Evolutionary conservation across 2,888 invertebrate genomes (phyloP), one percentile per base, ranked within the genome.

Genomic region (Sinodicranocentrus sp.): DNA sequence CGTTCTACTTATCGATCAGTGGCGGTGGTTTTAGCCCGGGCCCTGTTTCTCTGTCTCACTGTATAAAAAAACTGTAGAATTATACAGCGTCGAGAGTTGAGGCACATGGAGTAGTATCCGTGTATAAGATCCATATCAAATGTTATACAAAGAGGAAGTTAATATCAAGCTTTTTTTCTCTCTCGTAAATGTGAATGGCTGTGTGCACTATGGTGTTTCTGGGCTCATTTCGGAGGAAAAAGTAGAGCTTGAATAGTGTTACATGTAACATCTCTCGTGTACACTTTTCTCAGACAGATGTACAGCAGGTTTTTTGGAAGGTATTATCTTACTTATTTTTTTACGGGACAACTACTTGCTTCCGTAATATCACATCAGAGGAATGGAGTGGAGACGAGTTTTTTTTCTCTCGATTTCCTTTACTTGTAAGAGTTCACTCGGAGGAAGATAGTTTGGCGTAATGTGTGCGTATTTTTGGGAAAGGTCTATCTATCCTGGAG

Each of bases 1-100:
- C 86, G 86, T 84, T 84, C 84, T 67, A 86, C 72, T 84, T 86
- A 86, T 86, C 84, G 86, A 86, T 86, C 84, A 84, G 79, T 33
- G 57, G n/a, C n/a, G n/a, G n/a, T n/a, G n/a, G n/a, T n/a, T n/a
- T n/a, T n/a, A n/a, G n/a, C n/a, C 44, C 77, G 48, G 68, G 39
- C 23, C 68, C 57, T 70, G 68, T 10, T 52, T 39, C 39, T 5
- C 13, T 39, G n/a, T n/a, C n/a, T n/a, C n/a, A n/a, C n/a, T n/a
- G n/a, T n/a, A n/a, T n/a, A n/a, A n/a, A n/a, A n/a, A n/a, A n/a
- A n/a, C n/a, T n/a, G n/a, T n/a, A n/a, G n/a, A n/a, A n/a, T n/a
- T n/a, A n/a, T n/a, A n/a, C n/a, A n/a, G n/a, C n/a, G n/a, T n/a
- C n/a, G n/a, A n/a, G n/a, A n/a, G n/a, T n/a, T n/a, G n/a, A n/a